Conservation (phyloP, 2,888 invertebrate species). For the Lasioglossum marginatum region DNA sequence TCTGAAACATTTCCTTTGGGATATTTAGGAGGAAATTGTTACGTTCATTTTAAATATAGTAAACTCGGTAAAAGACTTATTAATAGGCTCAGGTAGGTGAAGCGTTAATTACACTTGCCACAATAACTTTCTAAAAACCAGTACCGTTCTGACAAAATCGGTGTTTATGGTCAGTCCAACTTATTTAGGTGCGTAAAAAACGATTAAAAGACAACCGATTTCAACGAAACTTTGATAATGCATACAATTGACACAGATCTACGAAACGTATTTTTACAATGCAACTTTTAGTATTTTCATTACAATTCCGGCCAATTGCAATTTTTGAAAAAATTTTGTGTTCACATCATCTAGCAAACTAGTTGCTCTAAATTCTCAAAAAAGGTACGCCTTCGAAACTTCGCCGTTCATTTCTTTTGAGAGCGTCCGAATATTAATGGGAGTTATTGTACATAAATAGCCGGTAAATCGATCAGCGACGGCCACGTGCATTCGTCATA, state of each 20-base stretch:
- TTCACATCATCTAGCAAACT: too few species aligned
- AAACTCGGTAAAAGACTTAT: not conserved
- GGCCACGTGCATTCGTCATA: not conserved
- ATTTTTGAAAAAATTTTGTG: too few species aligned
- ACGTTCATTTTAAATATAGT: too few species aligned
- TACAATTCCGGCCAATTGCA: too few species aligned
- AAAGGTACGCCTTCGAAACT: too few species aligned
- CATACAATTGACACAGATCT: too few species aligned
- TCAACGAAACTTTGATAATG: too few species aligned
- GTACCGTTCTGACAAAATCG: conserved; percentile 6
- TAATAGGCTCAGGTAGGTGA: not conserved
- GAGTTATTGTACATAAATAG: not conserved
- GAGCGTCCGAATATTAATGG: too few species aligned
- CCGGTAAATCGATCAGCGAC: not conserved
- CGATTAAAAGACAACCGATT: not conserved
- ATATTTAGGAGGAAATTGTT: not conserved
- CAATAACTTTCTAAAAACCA: not conserved
- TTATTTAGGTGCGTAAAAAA: not conserved
- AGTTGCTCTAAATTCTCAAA: too few species aligned
- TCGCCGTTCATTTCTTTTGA: too few species aligned
- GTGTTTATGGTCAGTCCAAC: not conserved
- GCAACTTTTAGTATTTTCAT: too few species aligned
- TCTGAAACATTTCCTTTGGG: not conserved
- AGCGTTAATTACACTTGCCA: conserved; percentile 1
- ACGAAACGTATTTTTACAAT: too few species aligned